Evolutionary conservation across 30 jellyfish, hydroid and myxozoan species (phyloP).

Genomic region (Hydractinia symbiolongicarpus): DNA sequence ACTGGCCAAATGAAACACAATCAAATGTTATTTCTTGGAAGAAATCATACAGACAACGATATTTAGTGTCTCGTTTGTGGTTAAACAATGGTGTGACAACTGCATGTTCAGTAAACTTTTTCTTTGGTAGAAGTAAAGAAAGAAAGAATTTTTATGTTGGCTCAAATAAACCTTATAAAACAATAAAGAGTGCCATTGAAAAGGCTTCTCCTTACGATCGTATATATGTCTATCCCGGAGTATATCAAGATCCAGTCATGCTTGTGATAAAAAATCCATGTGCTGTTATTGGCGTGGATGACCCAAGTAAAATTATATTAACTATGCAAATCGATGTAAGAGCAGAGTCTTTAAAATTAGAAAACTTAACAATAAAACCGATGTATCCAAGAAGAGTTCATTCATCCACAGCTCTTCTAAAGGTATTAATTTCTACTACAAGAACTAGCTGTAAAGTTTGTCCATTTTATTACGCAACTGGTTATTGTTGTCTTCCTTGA

Average conservation of each 20-base stretch:
- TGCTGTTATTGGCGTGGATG: conserved; percentile 72
- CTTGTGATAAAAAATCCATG: conserved; percentile 61
- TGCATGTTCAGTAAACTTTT: conserved; percentile 40
- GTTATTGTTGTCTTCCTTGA: no score
- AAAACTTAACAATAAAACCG: conserved; percentile 60
- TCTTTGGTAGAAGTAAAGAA: conserved; percentile 44
- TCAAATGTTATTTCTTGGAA: conserved; percentile 66
- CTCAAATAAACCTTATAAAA: conserved; percentile 51
- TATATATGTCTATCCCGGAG: conserved; percentile 49
- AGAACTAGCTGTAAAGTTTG: no score
- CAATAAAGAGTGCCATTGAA: conserved; percentile 64
- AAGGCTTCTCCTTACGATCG: conserved; percentile 70
- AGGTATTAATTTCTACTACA: conserved; percentile 22
- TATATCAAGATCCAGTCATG: conserved; percentile 63
- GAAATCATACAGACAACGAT: conserved; percentile 42
- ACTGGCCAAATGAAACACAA: conserved; percentile 71
- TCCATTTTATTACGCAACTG: no score
- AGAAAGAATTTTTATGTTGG: conserved; percentile 65
- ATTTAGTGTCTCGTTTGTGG: conserved; percentile 66
- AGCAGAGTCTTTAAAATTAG: conserved; percentile 56
- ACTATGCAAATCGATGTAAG: conserved; percentile 65
- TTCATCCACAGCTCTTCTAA: conserved; percentile 51
- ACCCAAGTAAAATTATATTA: conserved; percentile 56
- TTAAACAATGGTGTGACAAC: conserved; percentile 37
- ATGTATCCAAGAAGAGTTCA: conserved; percentile 68